phyloP scores from a whole-genome alignment of 2,797 vertebrate genomes.

The Cephalopachus bancanus region DNA sequence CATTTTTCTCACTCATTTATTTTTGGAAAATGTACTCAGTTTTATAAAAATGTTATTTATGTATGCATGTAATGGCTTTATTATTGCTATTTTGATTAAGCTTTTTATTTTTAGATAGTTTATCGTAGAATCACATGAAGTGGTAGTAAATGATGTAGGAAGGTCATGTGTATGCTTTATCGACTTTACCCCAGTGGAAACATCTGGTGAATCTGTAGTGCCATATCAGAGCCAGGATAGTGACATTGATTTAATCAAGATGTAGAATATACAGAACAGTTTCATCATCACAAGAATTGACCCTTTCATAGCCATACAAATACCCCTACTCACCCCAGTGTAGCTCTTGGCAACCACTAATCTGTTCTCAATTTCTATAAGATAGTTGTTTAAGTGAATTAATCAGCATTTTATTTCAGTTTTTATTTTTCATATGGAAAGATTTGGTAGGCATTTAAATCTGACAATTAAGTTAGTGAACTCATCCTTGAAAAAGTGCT shows the following conservation, averaged over 20 bases:
- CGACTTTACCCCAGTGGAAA: background rate
- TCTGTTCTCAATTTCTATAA: background rate
- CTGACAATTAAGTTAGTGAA: too few relatives aligned
- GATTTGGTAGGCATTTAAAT: too few relatives aligned
- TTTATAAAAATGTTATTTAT: background rate
- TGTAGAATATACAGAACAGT: background rate
- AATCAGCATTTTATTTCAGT: background rate
- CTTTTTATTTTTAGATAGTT: background rate
- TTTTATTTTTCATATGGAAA: background rate
- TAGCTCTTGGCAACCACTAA: background rate
- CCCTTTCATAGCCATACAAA: background rate
- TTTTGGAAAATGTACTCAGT: background rate
- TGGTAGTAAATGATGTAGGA: background rate
- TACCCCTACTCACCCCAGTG: background rate
- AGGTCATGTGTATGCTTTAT: background rate
- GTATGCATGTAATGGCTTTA: background rate
- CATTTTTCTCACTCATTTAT: background rate
- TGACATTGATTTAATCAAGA: background rate
- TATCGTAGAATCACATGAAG: background rate
- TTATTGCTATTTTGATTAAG: background rate
- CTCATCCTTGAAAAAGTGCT: too few relatives aligned
- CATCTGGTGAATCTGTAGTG: background rate
- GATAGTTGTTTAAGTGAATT: background rate
- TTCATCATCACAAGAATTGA: background rate
- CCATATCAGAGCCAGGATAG: background rate